Conservation (phyloP, 2,888 invertebrate genomes). For the Cryptocephalus primarius region DNA sequence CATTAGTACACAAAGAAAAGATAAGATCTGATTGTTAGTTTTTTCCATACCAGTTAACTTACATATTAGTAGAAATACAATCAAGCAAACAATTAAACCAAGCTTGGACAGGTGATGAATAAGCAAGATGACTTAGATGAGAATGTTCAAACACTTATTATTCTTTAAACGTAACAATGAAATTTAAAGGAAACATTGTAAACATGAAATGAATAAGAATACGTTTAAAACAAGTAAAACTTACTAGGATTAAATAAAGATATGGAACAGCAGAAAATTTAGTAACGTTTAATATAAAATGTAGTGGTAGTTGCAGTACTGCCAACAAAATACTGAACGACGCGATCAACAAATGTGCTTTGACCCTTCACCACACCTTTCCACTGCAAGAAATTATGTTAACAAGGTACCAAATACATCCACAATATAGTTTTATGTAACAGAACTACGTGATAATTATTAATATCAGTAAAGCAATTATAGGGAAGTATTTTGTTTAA, state of each 20-base stretch:
- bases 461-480: too few species aligned
- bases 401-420: slow-evolving; percentile 6
- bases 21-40: too few species aligned
- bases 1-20: too few species aligned
- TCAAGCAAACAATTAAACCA: too few species aligned
- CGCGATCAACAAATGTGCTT: slow-evolving; percentile 50
- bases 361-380: slow-evolving; percentile 43
- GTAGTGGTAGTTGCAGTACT: slow-evolving; percentile 50
- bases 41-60: too few species aligned
- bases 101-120: too few species aligned
- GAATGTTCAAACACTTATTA: too few species aligned
- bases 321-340: slow-evolving; percentile 54
- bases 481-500: too few species aligned
- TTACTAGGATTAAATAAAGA: slow-evolving; percentile 35
- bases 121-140: too few species aligned
- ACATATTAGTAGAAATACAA: too few species aligned
- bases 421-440: background rate
- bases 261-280: slow-evolving; percentile 16
- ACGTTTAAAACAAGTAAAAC: slow-evolving; percentile 16
- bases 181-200: background rate
- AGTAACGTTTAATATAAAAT: slow-evolving; percentile 49
- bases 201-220: slow-evolving; percentile 1
- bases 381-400: slow-evolving; percentile 39
- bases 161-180: too few species aligned
- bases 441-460: too few species aligned